A percentile compares a stretch with the other conserved stretches of the same genome.
Conservation (phyloP, 1,140 invertebrate genomes). For the silkworm (Bombyx mori) region DNA sequence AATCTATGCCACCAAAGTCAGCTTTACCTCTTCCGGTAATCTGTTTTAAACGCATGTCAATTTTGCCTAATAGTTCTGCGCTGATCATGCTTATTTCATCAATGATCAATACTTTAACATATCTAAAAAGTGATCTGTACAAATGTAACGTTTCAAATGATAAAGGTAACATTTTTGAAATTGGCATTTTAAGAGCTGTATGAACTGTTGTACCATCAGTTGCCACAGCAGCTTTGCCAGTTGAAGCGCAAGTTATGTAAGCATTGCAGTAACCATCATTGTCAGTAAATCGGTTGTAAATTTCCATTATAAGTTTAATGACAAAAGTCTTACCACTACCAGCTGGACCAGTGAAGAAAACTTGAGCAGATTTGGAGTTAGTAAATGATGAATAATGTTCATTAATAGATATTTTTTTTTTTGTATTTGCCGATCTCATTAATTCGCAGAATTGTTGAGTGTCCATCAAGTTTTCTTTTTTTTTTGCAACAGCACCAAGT, state of each 20-base stretch:
- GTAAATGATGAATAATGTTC: no score
- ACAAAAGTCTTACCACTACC: conserved; percentile 26
- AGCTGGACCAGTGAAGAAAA: conserved; percentile 12
- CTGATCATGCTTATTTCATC: conserved; percentile 27
- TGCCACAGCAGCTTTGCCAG: conserved; percentile 11
- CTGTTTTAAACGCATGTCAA: conserved; percentile 21
- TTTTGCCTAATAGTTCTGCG: conserved; percentile 19
- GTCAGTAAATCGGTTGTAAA: conserved; percentile 18
- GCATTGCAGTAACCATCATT: conserved; percentile 7
- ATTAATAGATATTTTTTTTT: no score
- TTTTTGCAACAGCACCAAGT: no score
- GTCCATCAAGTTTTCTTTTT: no score
- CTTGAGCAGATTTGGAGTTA: no score
- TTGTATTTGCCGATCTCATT: no score
- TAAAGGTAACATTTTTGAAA: conserved; percentile 17
- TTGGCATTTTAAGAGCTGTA: conserved; percentile 54
- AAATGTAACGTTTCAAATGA: conserved; percentile 15
- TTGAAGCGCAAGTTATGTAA: conserved; percentile 13
- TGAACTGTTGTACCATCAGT: conserved; percentile 23
- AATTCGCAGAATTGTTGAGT: no score
- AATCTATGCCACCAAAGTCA: conserved; percentile 16
- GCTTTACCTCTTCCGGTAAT: conserved; percentile 9
- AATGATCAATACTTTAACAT: conserved; percentile 15
- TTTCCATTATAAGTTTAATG: conserved; percentile 31
- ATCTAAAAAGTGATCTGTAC: conserved; percentile 13